A percentile compares a stretch with the other conserved stretches of the same genome.
Evolutionary conservation across 2,113 vertebrate species (phyloP).

Genomic region (Rousettus leschenaultii): DNA sequence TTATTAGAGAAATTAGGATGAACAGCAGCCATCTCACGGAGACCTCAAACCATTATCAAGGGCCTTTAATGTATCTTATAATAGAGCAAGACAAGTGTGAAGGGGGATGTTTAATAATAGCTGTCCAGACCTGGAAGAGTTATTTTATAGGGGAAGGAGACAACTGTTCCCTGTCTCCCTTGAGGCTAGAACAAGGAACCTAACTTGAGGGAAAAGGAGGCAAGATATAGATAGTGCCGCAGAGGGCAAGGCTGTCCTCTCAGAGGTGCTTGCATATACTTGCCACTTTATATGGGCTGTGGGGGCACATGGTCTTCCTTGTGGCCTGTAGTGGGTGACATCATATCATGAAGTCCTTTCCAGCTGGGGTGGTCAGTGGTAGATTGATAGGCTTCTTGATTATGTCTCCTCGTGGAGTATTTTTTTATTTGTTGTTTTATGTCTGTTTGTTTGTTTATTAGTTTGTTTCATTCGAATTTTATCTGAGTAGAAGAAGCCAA

Average conservation of each 20-base stretch:
- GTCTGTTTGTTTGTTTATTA: background rate
- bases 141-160: background rate
- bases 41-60: slow-evolving; percentile 47
- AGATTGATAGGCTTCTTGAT: background rate
- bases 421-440: background rate
- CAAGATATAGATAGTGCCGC: background rate
- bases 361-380: background rate
- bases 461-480: background rate
- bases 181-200: slow-evolving; percentile 32
- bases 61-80: slow-evolving; percentile 51
- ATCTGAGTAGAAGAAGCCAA: background rate
- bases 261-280: rapidly evolving
- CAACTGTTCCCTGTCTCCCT: slow-evolving; percentile 50
- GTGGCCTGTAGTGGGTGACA: background rate
- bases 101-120: background rate
- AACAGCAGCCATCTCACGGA: slow-evolving; percentile 2
- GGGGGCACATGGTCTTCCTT: background rate
- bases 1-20: slow-evolving; percentile 60
- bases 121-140: slow-evolving; percentile 26
- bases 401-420: background rate
- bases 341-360: rapidly evolving
- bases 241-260: background rate
- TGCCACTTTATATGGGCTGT: background rate
- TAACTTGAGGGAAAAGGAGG: slow-evolving; percentile 22
- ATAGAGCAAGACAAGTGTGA: slow-evolving; percentile 19